Evolutionary conservation across 1,140 invertebrate species (phyloP).

Genomic region (Drosophila littoralis): DNA sequence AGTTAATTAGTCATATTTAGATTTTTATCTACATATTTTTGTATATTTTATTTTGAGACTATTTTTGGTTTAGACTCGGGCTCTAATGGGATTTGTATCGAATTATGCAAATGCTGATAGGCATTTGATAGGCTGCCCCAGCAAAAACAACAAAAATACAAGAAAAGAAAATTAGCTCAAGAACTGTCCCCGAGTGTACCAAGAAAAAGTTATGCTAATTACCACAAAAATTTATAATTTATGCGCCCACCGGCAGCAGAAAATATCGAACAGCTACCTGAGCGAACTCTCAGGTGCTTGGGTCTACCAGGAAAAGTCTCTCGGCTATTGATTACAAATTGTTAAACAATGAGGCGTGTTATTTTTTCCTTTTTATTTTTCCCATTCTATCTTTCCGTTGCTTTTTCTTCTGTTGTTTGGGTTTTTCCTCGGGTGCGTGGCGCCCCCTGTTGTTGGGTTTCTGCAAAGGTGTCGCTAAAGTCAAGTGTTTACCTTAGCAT

Average conservation of each 20-base stretch:
- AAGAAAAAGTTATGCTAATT: slow-evolving; percentile 65
- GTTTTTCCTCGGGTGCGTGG: background rate
- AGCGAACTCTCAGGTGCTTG: too few species aligned
- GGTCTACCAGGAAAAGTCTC: background rate
- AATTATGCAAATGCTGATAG: slow-evolving; percentile 79
- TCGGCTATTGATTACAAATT: slow-evolving; percentile 68
- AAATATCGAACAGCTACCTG: slow-evolving; percentile 24
- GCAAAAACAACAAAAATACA: background rate
- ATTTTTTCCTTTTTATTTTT: background rate
- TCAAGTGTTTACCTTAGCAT: slow-evolving; percentile 48
- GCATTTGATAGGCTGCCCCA: slow-evolving; percentile 60
- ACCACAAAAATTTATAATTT: slow-evolving; percentile 47
- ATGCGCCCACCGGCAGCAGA: slow-evolving; percentile 11
- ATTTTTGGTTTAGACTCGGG: background rate
- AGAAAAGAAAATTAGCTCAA: slow-evolving; percentile 10
- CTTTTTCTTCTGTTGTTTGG: background rate
- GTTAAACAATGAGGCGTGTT: slow-evolving; percentile 61
- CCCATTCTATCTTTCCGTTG: background rate
- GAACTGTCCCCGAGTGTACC: slow-evolving; percentile 13
- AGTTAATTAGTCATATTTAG: slow-evolving; percentile 75
- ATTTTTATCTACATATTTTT: slow-evolving; percentile 8
- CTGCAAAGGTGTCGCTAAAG: slow-evolving; percentile 29
- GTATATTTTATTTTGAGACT: slow-evolving; percentile 37
- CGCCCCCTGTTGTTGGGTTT: slow-evolving; percentile 2
- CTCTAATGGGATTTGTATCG: slow-evolving; percentile 76